Conservation (phyloP, 2,797 vertebrate genomes). For the Gobionotothen gibberifrons region DNA sequence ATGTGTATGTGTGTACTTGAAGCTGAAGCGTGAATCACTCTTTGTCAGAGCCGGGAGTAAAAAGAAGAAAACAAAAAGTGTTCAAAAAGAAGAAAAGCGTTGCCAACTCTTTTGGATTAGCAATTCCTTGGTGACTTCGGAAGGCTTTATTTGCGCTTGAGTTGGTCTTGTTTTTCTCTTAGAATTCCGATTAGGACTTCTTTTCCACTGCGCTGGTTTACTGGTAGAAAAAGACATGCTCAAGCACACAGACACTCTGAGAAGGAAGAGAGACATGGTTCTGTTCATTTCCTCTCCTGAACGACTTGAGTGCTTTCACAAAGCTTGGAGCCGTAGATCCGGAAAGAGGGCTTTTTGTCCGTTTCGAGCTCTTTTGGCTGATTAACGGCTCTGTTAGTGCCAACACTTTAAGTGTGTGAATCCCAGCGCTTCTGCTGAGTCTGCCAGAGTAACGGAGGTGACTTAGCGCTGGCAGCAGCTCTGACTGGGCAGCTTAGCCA, state of each 20-base stretch:
- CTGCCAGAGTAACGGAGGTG: constrained; percentile 42
- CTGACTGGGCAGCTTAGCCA: constrained; percentile 26
- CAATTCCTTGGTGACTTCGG: constrained; percentile 58
- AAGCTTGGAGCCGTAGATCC: constrained; percentile 37
- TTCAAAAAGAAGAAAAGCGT: constrained; percentile 42
- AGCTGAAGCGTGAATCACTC: constrained; percentile 7
- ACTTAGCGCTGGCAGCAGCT: constrained; percentile 31
- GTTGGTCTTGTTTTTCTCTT: constrained; percentile 42
- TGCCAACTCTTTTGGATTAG: constrained; percentile 65
- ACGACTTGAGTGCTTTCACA: constrained; percentile 36
- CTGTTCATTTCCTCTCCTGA: constrained; percentile 60
- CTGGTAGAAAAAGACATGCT: constrained; percentile 44
- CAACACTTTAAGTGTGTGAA: constrained; percentile 49
- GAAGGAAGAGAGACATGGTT: constrained; percentile 25
- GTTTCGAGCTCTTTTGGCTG: constrained; percentile 48
- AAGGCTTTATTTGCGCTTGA: constrained; percentile 57
- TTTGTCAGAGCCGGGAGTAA: constrained; percentile 31
- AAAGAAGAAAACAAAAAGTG: constrained; percentile 42
- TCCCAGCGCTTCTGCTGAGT: constrained; percentile 36
- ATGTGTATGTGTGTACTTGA: constrained; percentile 10
- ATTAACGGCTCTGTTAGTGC: constrained; percentile 49
- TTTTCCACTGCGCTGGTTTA: constrained; percentile 39
- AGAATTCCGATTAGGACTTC: constrained; percentile 66
- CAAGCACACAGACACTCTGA: constrained; percentile 19
- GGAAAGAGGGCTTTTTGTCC: constrained; percentile 45